Evolutionary conservation across 2,888 invertebrate species (phyloP).

Genomic region (Pollenia labialis): DNA sequence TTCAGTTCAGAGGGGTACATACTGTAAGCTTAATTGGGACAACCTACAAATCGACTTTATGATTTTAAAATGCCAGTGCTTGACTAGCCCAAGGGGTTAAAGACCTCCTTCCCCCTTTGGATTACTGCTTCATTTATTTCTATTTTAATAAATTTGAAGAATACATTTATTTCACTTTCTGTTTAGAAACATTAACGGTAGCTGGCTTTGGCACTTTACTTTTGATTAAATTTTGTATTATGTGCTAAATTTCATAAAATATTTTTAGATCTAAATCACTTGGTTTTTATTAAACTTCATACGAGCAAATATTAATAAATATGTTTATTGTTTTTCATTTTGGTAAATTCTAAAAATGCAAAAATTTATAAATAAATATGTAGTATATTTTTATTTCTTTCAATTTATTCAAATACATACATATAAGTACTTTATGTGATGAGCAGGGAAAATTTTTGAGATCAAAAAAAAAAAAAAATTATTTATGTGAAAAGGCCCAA

Average conservation of each 20-base stretch:
- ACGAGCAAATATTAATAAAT: neutral
- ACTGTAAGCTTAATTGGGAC: no score
- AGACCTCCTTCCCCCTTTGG: no score
- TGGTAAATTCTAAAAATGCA: no score
- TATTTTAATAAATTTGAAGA: neutral
- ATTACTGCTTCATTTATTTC: neutral
- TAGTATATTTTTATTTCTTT: neutral
- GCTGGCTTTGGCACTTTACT: neutral
- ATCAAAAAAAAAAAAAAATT: no score
- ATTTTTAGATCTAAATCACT: neutral
- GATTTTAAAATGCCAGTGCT: no score
- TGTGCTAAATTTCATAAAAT: slow-evolving; percentile 50
- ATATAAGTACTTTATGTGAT: neutral
- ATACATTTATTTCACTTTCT: neutral
- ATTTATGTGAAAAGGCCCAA: no score
- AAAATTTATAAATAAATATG: neutral
- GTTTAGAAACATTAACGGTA: neutral
- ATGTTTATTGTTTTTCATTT: no score
- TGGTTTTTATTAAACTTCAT: neutral
- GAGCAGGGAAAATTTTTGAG: neutral
- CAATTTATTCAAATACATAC: neutral
- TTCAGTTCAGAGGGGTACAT: no score
- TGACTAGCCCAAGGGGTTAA: no score
- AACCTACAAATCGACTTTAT: no score
- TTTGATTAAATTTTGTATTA: slow-evolving; percentile 60